Conservation (phyloP, 2,797 vertebrate genomes). For the Aldrovandia affinis region DNA sequence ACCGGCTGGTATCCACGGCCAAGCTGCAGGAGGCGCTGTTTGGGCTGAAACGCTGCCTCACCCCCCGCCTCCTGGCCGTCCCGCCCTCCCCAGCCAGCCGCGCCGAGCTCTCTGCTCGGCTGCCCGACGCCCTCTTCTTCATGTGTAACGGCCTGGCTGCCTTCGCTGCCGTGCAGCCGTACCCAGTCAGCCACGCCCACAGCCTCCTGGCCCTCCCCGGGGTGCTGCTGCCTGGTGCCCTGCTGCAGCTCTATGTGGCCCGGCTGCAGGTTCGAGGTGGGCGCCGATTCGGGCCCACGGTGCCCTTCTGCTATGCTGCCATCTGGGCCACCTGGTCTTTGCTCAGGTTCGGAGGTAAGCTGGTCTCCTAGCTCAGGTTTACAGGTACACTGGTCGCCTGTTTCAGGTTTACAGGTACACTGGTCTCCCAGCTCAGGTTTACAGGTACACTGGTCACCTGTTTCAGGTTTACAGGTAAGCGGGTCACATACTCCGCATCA, state of each 20-base stretch:
- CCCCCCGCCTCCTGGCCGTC: constrained; percentile 15
- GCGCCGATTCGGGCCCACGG: constrained; percentile 36
- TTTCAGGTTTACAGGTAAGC: too few species aligned
- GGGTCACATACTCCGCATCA: too few species aligned
- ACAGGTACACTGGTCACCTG: too few species aligned
- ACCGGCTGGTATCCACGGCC: constrained; percentile 23
- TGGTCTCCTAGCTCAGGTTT: too few species aligned
- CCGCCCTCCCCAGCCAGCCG: constrained; percentile 20
- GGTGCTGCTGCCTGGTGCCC: constrained; percentile 40
- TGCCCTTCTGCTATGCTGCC: constrained; percentile 45
- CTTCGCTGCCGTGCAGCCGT: constrained; percentile 34
- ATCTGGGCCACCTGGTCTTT: constrained; percentile 43
- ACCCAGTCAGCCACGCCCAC: neutral
- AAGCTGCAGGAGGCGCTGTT: constrained; percentile 39
- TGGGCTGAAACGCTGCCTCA: constrained; percentile 32
- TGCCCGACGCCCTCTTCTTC: constrained; percentile 47
- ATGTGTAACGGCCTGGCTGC: constrained; percentile 47
- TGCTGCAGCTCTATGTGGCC: constrained; percentile 44
- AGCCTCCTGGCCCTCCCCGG: constrained; percentile 37
- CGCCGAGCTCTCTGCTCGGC: constrained; percentile 28
- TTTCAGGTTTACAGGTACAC: too few species aligned
- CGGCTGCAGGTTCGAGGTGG: constrained; percentile 44
- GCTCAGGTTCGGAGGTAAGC: constrained; percentile 43
- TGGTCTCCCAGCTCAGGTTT: too few species aligned
- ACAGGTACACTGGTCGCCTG: too few species aligned